Evolutionary conservation across 2,888 invertebrate species (phyloP), one percentile per base, ranked within the genome.

Genomic region (Sialis lutaria): DNA sequence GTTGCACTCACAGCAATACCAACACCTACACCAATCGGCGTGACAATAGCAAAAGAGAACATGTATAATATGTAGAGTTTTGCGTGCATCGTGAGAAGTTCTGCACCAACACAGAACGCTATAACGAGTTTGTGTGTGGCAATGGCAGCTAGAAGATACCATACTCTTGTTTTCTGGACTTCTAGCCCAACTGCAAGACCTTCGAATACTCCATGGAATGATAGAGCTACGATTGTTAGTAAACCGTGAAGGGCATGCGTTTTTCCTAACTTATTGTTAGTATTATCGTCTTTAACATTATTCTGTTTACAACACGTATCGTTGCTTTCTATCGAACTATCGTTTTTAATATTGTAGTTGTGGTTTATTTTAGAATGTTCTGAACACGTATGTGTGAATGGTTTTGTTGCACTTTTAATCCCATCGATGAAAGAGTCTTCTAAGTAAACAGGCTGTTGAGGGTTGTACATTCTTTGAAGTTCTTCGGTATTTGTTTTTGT

Each of bases 181-280:
- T 79, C 78, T 10, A 80, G 58, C 0, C 80, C 80, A 1, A 80
- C 77, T 0, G 80, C 78, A 13, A 81, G 58, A 1, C 80, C 80
- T 63, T 81, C 79, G 56, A 80, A 77, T 32, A 79, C 70, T 1
- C 79, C 78, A 57, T 81, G 80, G 52, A 80, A 77, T 37, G 78
- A 78, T 6, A 81, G 58, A 0, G 80, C 80, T 42, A 79, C 60
- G 6, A 81, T 75, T 1, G 78, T 73, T 42, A 80, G 60, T 5
- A 80, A 63, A 34, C 73, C 77, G 41, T 69, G 64, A 47, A 73
- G 60, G 2, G 68, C 22, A 22, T 22, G 22, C 22, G 22, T 22
- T 22, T 22, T 22, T 22, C 22, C 22, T 22, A 22, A 22, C 22
- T 22, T n/a, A n/a, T n/a, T n/a, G n/a, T n/a, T 22, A 22, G 22